These are phyloP conservation scores for Megalops atlanticus DNA, from an alignment of 2,113 vertebrate genomes.

Conservation along the genomic window DNA sequence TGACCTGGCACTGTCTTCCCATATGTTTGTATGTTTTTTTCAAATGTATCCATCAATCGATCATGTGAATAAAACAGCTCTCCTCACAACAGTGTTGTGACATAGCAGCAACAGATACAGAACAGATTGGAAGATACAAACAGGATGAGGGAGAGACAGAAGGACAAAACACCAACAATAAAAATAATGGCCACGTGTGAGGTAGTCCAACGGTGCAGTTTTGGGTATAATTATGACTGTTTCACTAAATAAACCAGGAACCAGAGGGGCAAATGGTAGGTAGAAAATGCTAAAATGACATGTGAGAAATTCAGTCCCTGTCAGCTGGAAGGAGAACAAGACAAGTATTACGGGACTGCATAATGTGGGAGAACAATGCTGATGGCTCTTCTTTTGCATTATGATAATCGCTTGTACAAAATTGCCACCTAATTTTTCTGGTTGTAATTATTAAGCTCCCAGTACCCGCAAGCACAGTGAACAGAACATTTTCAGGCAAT, in stretches of 20 bases:
- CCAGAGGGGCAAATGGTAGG: neutral
- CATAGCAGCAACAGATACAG: no score
- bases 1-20: no score
- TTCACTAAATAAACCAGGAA: neutral
- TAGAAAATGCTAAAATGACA: neutral
- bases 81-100: no score
- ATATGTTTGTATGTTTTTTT: no score
- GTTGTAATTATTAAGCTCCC: slow-evolving; percentile 78
- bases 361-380: slow-evolving; percentile 65
- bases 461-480: slow-evolving; percentile 69
- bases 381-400: slow-evolving; percentile 74
- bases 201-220: neutral
- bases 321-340: slow-evolving; percentile 54
- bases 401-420: slow-evolving; percentile 76
- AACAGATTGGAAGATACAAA: neutral
- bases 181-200: neutral
- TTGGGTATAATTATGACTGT: neutral
- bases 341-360: slow-evolving; percentile 66
- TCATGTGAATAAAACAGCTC: no score
- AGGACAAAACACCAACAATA: neutral
- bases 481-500: slow-evolving; percentile 74
- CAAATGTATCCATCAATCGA: no score
- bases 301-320: neutral
- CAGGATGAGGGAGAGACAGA: neutral
- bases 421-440: slow-evolving; percentile 71